Base-by-base conservation (phyloP, 2,888 invertebrate genomes). In the Lasioglossum leucozonium region DNA sequence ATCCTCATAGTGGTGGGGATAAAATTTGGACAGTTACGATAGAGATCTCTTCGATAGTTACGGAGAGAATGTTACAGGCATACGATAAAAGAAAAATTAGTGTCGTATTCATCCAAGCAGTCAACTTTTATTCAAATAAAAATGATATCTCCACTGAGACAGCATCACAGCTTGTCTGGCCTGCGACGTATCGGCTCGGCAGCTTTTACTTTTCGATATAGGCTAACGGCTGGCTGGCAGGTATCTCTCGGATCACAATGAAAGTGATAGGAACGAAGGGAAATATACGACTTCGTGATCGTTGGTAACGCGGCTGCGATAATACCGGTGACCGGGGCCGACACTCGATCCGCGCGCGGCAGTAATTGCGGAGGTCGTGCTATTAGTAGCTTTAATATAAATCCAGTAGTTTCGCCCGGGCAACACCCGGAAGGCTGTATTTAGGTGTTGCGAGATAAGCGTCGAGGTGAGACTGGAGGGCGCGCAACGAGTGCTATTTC, bases 331-430 rank as follows among this genome's bases (percentile, higher is more conserved):
- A 74, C 47, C 30, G 11, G 44, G 69, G 22, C 37, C 10, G 51
- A 58, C 67, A 76, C 62, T 44, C 62, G 47, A 62, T 16, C 75
- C 18, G 22, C 34, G 22, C 22, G 34, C 42, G 22, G 65, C 22
- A 16, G 76, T 83, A 80, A 83, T 83, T 80, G 79, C 62, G 51
- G 40, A 40, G 65, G 47, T 73, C 73, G 69, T 18, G 58, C 30
- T 65, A 72, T 83, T 80, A 83, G 71, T 72, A 80, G 76, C 65
- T 72, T 65, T 67, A 76, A 76, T 80, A 80, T 72, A 74, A 77
- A 74, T 81, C 71, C 77, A 62, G 65, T 55, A 67, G 81, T 81
- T 73, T 30, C 16, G 40, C 72, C 51, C 10, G 10, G 65, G 34
- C 37, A 69, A 58, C 22, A 85, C 76, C 34, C 81, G 85, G 72